Evolutionary conservation across 2,888 invertebrate genomes (phyloP).

Genomic region (Onthophagus sagittarius): DNA sequence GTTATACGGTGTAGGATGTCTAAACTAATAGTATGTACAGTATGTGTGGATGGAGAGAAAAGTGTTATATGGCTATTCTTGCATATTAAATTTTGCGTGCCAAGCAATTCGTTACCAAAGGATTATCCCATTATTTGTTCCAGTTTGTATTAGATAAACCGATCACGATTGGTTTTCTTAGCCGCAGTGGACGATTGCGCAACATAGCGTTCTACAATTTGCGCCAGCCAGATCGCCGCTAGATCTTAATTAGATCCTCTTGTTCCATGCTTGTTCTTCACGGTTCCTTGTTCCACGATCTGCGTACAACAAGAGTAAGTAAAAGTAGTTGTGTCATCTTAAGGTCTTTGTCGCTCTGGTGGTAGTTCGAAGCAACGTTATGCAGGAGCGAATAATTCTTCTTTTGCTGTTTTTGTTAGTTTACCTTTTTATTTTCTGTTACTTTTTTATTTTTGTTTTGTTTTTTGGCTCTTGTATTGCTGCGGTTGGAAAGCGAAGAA

Average conservation of each 20-base stretch:
- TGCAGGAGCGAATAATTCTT: background rate
- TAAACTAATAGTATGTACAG: background rate
- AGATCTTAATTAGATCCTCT: background rate
- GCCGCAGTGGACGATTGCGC: background rate
- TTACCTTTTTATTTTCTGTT: background rate
- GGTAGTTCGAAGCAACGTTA: background rate
- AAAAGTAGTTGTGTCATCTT: background rate
- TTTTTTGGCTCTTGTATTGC: background rate
- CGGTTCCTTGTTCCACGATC: background rate
- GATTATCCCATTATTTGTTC: background rate
- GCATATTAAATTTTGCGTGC: background rate
- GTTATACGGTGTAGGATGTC: too few relatives aligned
- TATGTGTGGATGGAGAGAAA: background rate
- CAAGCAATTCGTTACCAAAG: background rate
- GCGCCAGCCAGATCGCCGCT: background rate
- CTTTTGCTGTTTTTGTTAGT: background rate
- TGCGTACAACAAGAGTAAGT: background rate
- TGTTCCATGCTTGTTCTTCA: background rate
- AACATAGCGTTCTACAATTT: background rate
- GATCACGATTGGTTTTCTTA: background rate
- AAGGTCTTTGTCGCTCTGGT: background rate
- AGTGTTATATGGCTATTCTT: background rate
- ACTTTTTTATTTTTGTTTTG: too few relatives aligned
- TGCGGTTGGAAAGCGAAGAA: background rate
- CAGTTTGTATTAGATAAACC: background rate